Evolutionary conservation across 1,140 invertebrate species (phyloP), one percentile per base, ranked within the genome.

Genomic region (Hormaphis cornu): DNA sequence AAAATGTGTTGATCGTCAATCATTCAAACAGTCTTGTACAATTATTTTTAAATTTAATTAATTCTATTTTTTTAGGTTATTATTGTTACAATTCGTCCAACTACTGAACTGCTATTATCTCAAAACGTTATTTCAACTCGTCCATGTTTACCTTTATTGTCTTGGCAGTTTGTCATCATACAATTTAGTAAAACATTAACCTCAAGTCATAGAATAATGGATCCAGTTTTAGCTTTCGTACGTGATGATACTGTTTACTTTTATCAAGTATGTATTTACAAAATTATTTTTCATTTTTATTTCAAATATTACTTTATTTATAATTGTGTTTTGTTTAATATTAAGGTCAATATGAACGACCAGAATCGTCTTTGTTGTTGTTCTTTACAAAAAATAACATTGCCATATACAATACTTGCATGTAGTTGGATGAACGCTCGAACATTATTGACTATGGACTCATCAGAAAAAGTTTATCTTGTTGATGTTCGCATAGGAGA

Each of bases 161-260:
- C 90, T 3, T 98, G 95, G 95, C 88, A 97, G 81, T 86, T 95
- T 82, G 87, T 93, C 44, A 81, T 93, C 22, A 88, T 95, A 76
- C 87, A 93, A 77, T 82, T 87, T 70, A 82, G 86, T 58, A 83
- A 89, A 66, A 70, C 71, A 76, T 79, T 83, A 5, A 66, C 30
- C 50, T 75, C 82, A 87, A 73, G 80, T 85, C 73, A 71, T 71
- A 53, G 42, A 40, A 79, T 89, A 77, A 82, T 93, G 73, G 86
- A 89, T 81, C 88, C 92, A 46, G 87, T 97, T 24, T 79, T 98
- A 40, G 93, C 93, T 26, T 88, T 93, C 77, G 91, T 87, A 1
- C 80, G 92, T 56, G 89, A 93, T 69, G 84, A 83, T 61, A 85
- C 84, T 53, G 81, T 95, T 28, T 85, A 87, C 78, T 95, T 94